phyloP scores from a whole-genome alignment of 2,113 vertebrate genomes.

The Sterna hirundo region DNA sequence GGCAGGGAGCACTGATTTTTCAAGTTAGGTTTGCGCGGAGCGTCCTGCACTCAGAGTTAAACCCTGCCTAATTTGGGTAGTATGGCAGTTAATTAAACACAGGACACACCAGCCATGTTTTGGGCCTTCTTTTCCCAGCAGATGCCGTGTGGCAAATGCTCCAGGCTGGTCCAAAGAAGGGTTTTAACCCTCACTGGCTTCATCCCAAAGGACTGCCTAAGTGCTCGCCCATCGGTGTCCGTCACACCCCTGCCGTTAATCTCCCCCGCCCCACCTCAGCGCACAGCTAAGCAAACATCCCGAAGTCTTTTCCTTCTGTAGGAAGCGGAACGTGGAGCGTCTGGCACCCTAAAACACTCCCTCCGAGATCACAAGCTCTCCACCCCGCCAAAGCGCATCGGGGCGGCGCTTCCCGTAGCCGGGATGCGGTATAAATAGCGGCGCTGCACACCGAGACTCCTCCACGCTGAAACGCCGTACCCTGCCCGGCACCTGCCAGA shows the following conservation, averaged over 20 bases:
- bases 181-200: not conserved
- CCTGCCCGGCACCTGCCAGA: not conserved
- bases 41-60: not conserved
- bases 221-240: not conserved
- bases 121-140: not conserved
- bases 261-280: not conserved
- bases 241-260: accelerated
- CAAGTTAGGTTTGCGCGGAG: too few relatives aligned
- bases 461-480: not conserved
- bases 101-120: not conserved
- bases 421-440: not conserved
- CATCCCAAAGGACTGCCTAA: not conserved
- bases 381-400: not conserved
- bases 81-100: not conserved
- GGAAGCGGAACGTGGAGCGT: accelerated
- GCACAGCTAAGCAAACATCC: not conserved
- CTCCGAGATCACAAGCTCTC: not conserved
- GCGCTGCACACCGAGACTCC: not conserved
- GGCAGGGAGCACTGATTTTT: not conserved
- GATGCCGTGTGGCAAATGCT: accelerated
- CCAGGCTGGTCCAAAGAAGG: not conserved
- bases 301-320: not conserved
- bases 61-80: not conserved
- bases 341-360: not conserved
- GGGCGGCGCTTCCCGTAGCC: accelerated